Evolutionary conservation across 2,113 vertebrate genomes (phyloP), one percentile per base, ranked within the genome.

Genomic region (Salvelinus fontinalis): DNA sequence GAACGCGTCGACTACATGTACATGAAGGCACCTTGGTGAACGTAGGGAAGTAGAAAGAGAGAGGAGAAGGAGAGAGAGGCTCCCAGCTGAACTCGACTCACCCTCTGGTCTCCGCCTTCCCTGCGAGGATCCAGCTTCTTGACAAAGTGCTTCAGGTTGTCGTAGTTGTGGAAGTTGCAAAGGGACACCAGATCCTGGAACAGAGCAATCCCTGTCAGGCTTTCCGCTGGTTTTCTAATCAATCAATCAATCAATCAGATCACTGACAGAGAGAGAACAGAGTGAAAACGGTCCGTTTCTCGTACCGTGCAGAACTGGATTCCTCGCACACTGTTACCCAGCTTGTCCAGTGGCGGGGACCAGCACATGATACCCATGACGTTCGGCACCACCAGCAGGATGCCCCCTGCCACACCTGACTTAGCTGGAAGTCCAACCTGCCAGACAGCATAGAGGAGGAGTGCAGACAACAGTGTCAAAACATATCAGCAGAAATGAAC

Each of bases 291-390:
- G 4, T 24, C 14, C 4, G 31, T 31, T 3, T n/a, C 75, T 57
- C 90, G 91, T 93, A 99, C 98, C 64, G 98, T 98, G 93, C 98
- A 99, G 84, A 99, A 99, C 84, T 99, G 95, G 92, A 99, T 99
- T 71, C 98, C 98, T 70, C 97, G 93, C 75, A 98, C 97, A 22
- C 98, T 99, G 94, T 99, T 99, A 27, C 98, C 98, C 92, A 99
- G 94, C 86, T 99, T 99, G 91, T 99, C 98, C 68, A 99, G 92
- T 4, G 98, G 95, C 78, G 97, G 98, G 73, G 97, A 99, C 98
- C 98, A 99, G 80, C 97, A 99, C 98, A 99, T 98, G 93, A 99
- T 93, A 71, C 98, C 98, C 98, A 99, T 99, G 84, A 99, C 98
- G 69, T 99, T 99, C 6, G 98, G 98, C 62, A 99, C 98, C 12